Evolutionary conservation across 2,113 vertebrate genomes (phyloP).

Genomic region (Sardina pilchardus): DNA sequence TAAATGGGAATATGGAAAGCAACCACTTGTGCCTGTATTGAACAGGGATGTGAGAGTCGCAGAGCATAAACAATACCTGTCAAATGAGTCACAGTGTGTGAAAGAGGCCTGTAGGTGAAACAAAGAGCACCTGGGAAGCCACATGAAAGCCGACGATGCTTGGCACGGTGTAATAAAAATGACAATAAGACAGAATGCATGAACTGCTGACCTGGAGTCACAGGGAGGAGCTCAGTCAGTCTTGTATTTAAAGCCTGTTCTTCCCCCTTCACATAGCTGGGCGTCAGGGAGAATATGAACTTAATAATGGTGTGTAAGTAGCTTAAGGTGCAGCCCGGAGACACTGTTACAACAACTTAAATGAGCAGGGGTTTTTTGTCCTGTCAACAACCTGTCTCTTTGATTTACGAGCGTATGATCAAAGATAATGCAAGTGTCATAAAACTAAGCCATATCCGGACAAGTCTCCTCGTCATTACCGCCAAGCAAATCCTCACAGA

Average conservation of each 20-base stretch:
- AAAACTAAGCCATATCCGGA: slow-evolving; percentile 23
- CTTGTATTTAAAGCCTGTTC: slow-evolving; percentile 29
- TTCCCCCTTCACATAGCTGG: slow-evolving; percentile 34
- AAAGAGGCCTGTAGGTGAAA: slow-evolving; percentile 35
- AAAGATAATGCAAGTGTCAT: slow-evolving; percentile 35
- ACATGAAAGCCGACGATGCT: slow-evolving; percentile 45
- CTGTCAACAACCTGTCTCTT: slow-evolving; percentile 51
- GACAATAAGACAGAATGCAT: slow-evolving; percentile 51
- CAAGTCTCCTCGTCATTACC: slow-evolving; percentile 2
- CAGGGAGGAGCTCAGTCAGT: slow-evolving; percentile 38
- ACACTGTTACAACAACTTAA: slow-evolving; percentile 36
- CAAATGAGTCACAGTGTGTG: slow-evolving; percentile 26
- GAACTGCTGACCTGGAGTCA: slow-evolving; percentile 48
- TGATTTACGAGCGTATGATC: slow-evolving; percentile 40
- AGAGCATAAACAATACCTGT: slow-evolving; percentile 8
- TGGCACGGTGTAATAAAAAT: slow-evolving; percentile 41
- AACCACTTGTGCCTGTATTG: background rate
- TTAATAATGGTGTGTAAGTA: slow-evolving; percentile 28
- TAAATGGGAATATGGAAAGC: background rate
- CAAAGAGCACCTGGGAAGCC: slow-evolving; percentile 51
- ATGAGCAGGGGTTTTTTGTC: slow-evolving; percentile 35
- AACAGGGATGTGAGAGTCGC: background rate
- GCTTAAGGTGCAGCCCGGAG: slow-evolving; percentile 25
- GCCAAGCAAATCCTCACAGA: background rate
- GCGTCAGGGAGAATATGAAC: slow-evolving; percentile 30